phyloP scores from a whole-genome alignment of 2,113 vertebrate species.

The Carassius auratus region DNA sequence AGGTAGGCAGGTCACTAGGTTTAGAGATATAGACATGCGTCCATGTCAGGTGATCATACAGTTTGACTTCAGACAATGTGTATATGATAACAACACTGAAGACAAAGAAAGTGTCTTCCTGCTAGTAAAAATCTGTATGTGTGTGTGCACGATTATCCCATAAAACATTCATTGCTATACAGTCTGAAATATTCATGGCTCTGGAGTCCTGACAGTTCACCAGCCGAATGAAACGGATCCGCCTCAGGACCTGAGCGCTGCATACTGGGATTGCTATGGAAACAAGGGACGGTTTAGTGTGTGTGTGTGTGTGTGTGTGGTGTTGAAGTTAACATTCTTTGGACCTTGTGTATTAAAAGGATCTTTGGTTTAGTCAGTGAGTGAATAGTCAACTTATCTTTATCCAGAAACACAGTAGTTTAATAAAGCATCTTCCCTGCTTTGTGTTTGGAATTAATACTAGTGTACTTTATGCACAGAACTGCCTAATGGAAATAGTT shows the following conservation, averaged over 20 bases:
- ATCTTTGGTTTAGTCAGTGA: background rate
- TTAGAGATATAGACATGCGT: background rate
- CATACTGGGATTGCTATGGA: constrained; percentile 15
- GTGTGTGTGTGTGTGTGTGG: background rate
- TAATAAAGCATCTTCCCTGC: background rate
- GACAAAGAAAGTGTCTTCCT: background rate
- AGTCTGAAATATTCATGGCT: constrained; percentile 72
- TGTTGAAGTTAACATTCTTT: background rate
- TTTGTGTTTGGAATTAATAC: background rate
- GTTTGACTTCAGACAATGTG: background rate
- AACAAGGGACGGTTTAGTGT: background rate
- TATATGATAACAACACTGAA: background rate
- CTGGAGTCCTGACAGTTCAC: constrained; percentile 64
- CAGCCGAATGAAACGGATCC: constrained; percentile 46
- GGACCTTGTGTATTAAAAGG: constrained; percentile 13
- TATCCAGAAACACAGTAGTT: background rate
- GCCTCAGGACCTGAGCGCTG: constrained; percentile 50
- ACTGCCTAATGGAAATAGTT: background rate
- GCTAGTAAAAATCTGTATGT: background rate
- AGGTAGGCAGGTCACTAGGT: background rate
- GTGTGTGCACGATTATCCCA: background rate
- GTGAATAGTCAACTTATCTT: background rate
- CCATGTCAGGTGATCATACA: background rate
- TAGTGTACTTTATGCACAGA: too few relatives aligned
- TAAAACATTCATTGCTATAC: constrained; percentile 53